phyloP scores from a whole-genome alignment of 2,888 invertebrate genomes.

The Dasypolia templi region DNA sequence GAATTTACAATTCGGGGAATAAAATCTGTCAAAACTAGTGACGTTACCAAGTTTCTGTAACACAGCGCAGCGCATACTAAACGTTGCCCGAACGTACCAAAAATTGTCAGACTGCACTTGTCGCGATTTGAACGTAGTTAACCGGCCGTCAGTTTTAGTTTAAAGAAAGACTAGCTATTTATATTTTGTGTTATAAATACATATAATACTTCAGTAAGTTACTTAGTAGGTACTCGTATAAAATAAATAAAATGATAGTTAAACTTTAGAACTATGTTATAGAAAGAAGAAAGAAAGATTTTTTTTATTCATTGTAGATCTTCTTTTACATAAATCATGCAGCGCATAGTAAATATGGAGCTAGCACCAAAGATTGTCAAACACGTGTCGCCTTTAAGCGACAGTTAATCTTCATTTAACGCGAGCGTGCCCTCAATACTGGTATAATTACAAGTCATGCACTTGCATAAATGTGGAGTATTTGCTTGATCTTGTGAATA shows the following conservation, averaged over 20 bases:
- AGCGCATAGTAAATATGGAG: slow-evolving; percentile 47
- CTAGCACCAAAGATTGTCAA: slow-evolving; percentile 69
- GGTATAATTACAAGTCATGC: slow-evolving; percentile 64
- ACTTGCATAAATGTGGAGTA: slow-evolving; percentile 51
- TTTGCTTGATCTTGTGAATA: slow-evolving; percentile 28
- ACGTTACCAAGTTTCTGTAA: slow-evolving; percentile 23
- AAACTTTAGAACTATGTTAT: neutral
- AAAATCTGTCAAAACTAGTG: slow-evolving; percentile 33
- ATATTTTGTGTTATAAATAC: neutral
- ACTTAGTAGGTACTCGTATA: no score
- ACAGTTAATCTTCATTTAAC: slow-evolving; percentile 77
- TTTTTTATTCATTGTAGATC: neutral
- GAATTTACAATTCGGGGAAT: slow-evolving; percentile 19
- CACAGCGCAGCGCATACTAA: slow-evolving; percentile 37
- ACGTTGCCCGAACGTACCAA: slow-evolving; percentile 11
- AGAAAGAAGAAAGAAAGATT: no score
- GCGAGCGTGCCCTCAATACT: slow-evolving; percentile 53
- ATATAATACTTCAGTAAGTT: no score
- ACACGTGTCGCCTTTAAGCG: slow-evolving; percentile 78
- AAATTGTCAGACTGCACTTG: slow-evolving; percentile 26
- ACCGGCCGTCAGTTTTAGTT: slow-evolving; percentile 43
- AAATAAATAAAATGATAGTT: neutral
- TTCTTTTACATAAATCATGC: slow-evolving; percentile 37
- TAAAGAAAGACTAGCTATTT: neutral
- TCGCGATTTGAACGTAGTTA: slow-evolving; percentile 9